Percentiles rank a stretch among this genome's conserved stretches.
These are phyloP conservation scores for Beris chalybata DNA, from an alignment of 2,888 invertebrate species.

Conservation along the genomic window DNA sequence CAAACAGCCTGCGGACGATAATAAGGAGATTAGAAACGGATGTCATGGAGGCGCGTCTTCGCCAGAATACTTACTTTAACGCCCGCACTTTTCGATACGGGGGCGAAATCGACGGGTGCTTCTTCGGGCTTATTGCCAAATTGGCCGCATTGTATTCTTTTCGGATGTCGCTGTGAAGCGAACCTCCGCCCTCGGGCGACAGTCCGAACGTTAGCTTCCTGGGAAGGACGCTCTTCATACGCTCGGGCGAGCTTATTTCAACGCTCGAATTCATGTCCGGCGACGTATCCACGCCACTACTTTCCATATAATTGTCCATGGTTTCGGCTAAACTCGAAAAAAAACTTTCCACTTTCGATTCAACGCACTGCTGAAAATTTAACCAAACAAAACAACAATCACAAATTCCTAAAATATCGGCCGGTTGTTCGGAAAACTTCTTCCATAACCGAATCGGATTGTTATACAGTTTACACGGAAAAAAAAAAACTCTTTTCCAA, in stretches of 20 bases:
- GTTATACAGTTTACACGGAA: too few species aligned
- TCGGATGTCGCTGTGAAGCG: slow-evolving; percentile 16
- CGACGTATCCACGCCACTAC: slow-evolving; percentile 43
- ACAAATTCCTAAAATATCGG: too few species aligned
- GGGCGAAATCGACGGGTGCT: slow-evolving; percentile 52
- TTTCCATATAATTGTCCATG: slow-evolving; percentile 40
- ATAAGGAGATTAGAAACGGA: background rate
- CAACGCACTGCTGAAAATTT: background rate
- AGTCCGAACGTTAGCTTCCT: slow-evolving; percentile 53
- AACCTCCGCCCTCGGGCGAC: slow-evolving; percentile 42
- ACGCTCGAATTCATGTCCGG: slow-evolving; percentile 43
- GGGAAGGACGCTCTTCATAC: slow-evolving; percentile 44
- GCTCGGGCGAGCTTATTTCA: slow-evolving; percentile 40
- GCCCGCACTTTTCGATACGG: slow-evolving; percentile 65
- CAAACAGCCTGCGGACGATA: slow-evolving; percentile 66
- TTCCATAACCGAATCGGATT: too few species aligned
- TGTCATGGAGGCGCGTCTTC: background rate
- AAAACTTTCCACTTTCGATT: slow-evolving; percentile 15
- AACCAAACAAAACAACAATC: too few species aligned
- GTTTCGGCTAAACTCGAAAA: background rate
- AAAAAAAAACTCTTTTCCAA: too few species aligned
- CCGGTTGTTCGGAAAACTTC: too few species aligned
- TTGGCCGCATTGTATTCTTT: slow-evolving; percentile 37
- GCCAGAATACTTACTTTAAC: slow-evolving; percentile 56
- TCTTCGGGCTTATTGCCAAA: slow-evolving; percentile 37